phyloP scores from a whole-genome alignment of 2,113 vertebrate species.

The Grantiella picta region DNA sequence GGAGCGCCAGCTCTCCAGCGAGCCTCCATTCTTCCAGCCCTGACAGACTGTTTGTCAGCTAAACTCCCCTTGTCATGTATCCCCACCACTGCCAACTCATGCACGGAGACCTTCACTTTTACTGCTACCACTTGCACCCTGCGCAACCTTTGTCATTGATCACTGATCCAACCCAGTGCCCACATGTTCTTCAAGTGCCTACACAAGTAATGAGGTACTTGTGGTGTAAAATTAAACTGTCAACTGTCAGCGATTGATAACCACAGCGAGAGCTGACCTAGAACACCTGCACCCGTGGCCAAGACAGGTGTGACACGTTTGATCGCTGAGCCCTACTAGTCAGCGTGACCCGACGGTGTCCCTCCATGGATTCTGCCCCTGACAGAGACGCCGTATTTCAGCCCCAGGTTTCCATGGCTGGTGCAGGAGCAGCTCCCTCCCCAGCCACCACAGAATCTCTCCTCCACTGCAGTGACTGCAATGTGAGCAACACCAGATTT shows the following conservation, averaged over 20 bases:
- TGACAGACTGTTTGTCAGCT: constrained; percentile 98
- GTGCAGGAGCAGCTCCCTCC: background rate
- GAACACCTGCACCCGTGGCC: constrained; percentile 89
- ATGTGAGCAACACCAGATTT: background rate
- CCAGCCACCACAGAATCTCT: background rate
- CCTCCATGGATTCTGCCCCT: constrained; percentile 71
- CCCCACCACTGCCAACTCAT: constrained; percentile 88
- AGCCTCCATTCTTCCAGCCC: constrained; percentile 86
- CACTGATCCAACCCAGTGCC: constrained; percentile 99
- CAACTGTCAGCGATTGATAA: constrained; percentile 99
- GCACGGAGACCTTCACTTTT: constrained; percentile 93
- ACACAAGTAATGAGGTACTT: constrained; percentile 97
- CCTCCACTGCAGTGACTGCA: background rate
- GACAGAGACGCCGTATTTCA: constrained; percentile 66
- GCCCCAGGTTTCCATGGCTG: background rate
- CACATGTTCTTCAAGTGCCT: constrained; percentile 91
- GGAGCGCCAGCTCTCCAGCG: constrained; percentile 73
- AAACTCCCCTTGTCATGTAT: constrained; percentile 87
- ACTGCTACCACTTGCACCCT: constrained; percentile 83
- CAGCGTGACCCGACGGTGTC: constrained; percentile 76
- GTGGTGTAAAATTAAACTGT: constrained; percentile 99
- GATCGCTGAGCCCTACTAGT: constrained; percentile 85
- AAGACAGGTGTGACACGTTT: constrained; percentile 90
- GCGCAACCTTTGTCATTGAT: constrained; percentile 99
- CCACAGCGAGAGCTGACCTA: constrained; percentile 88